Evolutionary conservation across 2,888 invertebrate species (phyloP).

Genomic region (Apodemia mormo): DNA sequence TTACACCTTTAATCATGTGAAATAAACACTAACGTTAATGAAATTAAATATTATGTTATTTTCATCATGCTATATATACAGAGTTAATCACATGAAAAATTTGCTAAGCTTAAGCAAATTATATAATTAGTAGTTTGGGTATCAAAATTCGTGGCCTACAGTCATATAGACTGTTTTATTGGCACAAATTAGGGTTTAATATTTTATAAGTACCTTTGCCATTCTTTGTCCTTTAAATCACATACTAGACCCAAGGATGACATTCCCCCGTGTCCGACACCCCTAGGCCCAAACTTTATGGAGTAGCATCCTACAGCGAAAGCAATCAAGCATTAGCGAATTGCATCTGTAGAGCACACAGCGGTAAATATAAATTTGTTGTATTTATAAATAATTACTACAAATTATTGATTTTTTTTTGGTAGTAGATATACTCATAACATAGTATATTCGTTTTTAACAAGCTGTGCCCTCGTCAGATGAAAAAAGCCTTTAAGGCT

Average conservation of each 20-base stretch:
- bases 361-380: slow-evolving; percentile 36
- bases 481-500: slow-evolving; percentile 52
- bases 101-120: slow-evolving; percentile 36
- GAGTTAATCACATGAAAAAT: slow-evolving; percentile 22
- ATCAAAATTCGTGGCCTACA: slow-evolving; percentile 37
- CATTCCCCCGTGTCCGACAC: slow-evolving; percentile 95
- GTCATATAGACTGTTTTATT: slow-evolving; percentile 51
- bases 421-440: background rate
- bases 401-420: background rate
- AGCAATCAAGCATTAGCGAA: slow-evolving; percentile 69
- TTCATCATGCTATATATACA: slow-evolving; percentile 24
- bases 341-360: slow-evolving; percentile 63
- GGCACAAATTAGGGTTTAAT: slow-evolving; percentile 43
- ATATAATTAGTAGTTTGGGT: slow-evolving; percentile 43
- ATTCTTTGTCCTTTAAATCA: slow-evolving; percentile 89
- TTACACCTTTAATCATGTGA: background rate
- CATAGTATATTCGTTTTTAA: slow-evolving; percentile 15
- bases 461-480: slow-evolving; percentile 70
- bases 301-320: slow-evolving; percentile 94
- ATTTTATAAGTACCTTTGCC: slow-evolving; percentile 84
- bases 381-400: background rate
- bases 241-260: slow-evolving; percentile 91
- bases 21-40: slow-evolving; percentile 18
- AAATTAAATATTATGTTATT: slow-evolving; percentile 34
- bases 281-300: slow-evolving; percentile 96